These are phyloP conservation scores for Agapetus fuscipes DNA, from an alignment of 2,888 invertebrate genomes.

Conservation along the genomic window DNA sequence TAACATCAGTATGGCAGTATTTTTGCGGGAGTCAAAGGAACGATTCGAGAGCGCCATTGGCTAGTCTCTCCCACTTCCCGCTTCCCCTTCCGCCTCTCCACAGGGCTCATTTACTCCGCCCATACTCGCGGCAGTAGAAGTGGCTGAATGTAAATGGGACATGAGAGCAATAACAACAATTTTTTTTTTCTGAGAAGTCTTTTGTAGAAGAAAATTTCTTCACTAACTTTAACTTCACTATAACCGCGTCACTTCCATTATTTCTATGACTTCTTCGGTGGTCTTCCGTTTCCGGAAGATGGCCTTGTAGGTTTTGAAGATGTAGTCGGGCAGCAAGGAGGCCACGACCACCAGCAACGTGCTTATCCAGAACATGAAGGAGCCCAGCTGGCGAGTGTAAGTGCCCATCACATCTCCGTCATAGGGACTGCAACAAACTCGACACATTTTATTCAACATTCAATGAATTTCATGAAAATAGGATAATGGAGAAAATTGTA, in stretches of 20 bases:
- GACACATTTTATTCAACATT: constrained; percentile 2
- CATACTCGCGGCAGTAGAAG: no score
- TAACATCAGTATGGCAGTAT: no score
- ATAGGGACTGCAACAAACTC: constrained; percentile 29
- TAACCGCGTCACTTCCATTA: neutral
- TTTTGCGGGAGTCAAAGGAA: no score
- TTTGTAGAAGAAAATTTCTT: no score
- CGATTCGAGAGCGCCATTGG: no score
- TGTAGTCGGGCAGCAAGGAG: constrained; percentile 48
- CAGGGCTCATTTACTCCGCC: no score
- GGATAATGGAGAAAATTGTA: neutral
- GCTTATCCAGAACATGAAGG: constrained; percentile 50
- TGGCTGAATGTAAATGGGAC: no score
- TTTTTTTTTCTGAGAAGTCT: no score
- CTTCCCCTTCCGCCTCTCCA: no score
- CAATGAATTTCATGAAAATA: neutral
- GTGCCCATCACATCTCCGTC: constrained; percentile 49
- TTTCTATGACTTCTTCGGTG: neutral
- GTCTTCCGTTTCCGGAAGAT: neutral
- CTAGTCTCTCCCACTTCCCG: no score
- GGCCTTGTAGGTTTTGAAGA: constrained; percentile 23
- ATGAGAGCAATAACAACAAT: no score
- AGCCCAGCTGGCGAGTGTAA: constrained; percentile 47
- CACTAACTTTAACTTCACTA: no score
- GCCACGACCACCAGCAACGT: constrained; percentile 40